phyloP scores from a whole-genome alignment of 2,113 vertebrate genomes.

The Erythrocercus mccallii region DNA sequence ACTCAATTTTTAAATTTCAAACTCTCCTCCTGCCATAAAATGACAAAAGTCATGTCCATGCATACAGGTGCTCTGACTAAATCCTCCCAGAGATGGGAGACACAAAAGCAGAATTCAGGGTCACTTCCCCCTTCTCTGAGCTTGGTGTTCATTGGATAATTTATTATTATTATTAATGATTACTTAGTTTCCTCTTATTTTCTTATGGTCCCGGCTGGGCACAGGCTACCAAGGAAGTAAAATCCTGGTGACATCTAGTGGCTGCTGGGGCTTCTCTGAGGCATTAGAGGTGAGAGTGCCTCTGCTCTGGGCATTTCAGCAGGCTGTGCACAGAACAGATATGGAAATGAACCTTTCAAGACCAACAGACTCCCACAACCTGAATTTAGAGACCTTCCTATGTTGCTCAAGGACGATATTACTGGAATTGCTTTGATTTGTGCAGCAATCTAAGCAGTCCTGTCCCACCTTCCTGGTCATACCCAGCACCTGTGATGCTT shows the following conservation, averaged over 20 bases:
- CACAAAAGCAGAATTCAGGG: background rate
- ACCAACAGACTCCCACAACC: background rate
- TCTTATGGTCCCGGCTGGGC: rapidly evolving
- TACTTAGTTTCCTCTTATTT: background rate
- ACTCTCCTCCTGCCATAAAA: background rate
- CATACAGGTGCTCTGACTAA: background rate
- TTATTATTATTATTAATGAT: background rate
- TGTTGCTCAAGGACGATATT: background rate
- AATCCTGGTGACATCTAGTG: constrained; percentile 59
- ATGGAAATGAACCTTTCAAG: background rate
- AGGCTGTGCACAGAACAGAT: background rate
- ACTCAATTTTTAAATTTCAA: rapidly evolving
- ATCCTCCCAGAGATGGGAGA: background rate
- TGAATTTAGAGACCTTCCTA: background rate
- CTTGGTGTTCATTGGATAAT: background rate
- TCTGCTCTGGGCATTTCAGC: background rate
- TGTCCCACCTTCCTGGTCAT: background rate
- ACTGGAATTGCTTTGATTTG: background rate
- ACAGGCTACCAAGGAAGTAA: background rate
- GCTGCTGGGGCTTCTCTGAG: background rate
- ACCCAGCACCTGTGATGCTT: background rate
- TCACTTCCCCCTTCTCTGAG: background rate
- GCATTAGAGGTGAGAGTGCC: background rate
- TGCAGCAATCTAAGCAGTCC: background rate
- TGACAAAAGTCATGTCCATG: background rate